phyloP scores from a whole-genome alignment of 2,113 vertebrate species.

The Oryctolagus cuniculus region mOryCun1.1 NC_091439.1:110885501-110886000 shows the following conservation, averaged over 20 bases:
- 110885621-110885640: background rate
- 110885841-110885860: background rate
- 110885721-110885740: background rate
- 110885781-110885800: background rate
- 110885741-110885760: background rate
- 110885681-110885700: background rate
- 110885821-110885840: too few relatives aligned
- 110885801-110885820: background rate
- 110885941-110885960: background rate
- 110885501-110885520: background rate
- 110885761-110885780: background rate
- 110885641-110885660: rapidly evolving
- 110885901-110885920: background rate
- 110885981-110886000: background rate
- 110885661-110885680: background rate
- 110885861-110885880: background rate
- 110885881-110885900: background rate
- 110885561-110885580: background rate
- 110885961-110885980: background rate
- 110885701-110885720: background rate
- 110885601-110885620: background rate
- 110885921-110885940: background rate
- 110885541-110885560: background rate
- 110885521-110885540: background rate
- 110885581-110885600: background rate